Evolutionary conservation across 2,113 vertebrate genomes (phyloP).

Genomic region (Bettongia penicillata): DNA sequence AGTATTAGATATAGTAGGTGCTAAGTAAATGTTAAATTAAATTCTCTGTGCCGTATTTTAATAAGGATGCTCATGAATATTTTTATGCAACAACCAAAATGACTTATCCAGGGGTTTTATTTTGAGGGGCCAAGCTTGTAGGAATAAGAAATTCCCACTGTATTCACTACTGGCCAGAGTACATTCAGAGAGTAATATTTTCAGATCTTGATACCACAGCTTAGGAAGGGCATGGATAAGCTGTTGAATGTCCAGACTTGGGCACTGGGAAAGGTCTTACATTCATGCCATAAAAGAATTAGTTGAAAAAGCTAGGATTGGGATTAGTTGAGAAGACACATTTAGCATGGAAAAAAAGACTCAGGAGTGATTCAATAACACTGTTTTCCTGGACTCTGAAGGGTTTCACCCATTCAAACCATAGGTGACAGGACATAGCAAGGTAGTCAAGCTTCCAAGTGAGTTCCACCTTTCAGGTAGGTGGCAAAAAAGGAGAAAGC

Average conservation of each 20-base stretch:
- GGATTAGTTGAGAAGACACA: background rate
- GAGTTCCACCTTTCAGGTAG: too few relatives aligned
- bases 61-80: background rate
- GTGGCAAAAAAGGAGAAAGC: background rate
- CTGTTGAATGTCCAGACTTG: background rate
- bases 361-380: background rate
- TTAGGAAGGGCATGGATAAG: background rate
- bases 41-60: background rate
- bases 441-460: background rate
- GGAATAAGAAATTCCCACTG: background rate
- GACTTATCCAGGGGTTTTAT: background rate
- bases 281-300: background rate
- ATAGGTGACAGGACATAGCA: background rate
- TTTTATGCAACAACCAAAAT: background rate
- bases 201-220: background rate
- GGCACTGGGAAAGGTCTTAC: background rate
- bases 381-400: background rate
- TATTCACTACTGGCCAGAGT: background rate
- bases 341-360: background rate
- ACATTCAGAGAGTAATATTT: background rate
- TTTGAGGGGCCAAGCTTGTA: background rate
- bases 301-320: background rate
- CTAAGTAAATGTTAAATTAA: background rate
- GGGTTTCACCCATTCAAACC: background rate
- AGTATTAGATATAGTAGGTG: background rate